phyloP scores from a whole-genome alignment of 2,797 vertebrate genomes.

The Rhynchotus rufescens region DNA sequence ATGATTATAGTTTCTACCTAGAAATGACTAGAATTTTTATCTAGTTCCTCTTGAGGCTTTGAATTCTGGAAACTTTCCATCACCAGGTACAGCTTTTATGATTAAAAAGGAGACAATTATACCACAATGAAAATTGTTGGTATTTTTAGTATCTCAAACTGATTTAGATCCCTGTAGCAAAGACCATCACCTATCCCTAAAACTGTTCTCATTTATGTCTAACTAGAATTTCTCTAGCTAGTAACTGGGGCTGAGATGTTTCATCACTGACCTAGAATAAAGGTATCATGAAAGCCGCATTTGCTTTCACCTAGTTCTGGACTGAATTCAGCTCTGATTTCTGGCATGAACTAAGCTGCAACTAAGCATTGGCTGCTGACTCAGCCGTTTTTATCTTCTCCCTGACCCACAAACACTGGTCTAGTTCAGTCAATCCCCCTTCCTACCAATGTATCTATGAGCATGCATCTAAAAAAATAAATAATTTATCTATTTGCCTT shows the following conservation, averaged over 20 bases:
- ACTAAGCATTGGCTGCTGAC: not conserved
- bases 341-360: not conserved
- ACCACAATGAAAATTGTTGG: not conserved
- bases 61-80: not conserved
- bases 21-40: not conserved
- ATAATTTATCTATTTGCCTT: not conserved
- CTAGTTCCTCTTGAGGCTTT: not conserved
- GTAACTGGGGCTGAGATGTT: not conserved
- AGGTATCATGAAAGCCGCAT: not conserved
- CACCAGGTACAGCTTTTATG: not conserved
- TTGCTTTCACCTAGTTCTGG: not conserved
- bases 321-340: not conserved
- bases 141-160: not conserved
- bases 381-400: not conserved
- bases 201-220: not conserved
- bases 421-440: not conserved
- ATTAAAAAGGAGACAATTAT: not conserved
- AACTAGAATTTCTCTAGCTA: not conserved
- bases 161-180: not conserved
- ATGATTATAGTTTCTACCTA: not conserved
- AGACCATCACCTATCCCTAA: not conserved
- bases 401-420: not conserved
- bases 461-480: not conserved
- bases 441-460: not conserved
- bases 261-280: not conserved